A percentile compares a stretch with the other conserved stretches of the same genome.
Conservation (phyloP, 1,140 invertebrate species). For the Globodera ellingtonae region DNA sequence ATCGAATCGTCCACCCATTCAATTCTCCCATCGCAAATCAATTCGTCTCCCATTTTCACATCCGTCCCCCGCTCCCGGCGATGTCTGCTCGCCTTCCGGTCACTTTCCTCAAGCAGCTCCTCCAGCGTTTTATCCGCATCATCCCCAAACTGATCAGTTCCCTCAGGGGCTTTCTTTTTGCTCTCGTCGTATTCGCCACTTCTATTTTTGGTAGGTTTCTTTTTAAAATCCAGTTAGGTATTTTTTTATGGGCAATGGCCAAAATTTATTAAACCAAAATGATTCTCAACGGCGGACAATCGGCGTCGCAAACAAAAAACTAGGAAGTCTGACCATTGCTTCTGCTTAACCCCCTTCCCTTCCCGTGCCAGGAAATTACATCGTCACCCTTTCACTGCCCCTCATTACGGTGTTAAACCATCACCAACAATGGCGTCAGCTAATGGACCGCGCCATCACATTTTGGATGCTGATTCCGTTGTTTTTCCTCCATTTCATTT, state of each 20-base stretch:
- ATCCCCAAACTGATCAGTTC: conserved; percentile 33
- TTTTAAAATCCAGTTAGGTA: too few species aligned
- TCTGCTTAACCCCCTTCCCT: neutral
- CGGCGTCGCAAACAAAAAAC: neutral
- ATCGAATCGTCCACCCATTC: neutral
- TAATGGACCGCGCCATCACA: conserved; percentile 59
- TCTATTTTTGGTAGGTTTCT: conserved; percentile 52
- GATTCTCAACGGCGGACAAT: neutral
- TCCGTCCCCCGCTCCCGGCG: neutral
- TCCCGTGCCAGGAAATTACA: conserved; percentile 38
- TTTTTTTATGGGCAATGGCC: too few species aligned
- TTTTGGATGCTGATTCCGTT: conserved; percentile 62
- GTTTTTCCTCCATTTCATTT: conserved; percentile 73
- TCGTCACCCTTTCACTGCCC: conserved; percentile 56
- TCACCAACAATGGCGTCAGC: conserved; percentile 50
- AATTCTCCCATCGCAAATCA: neutral
- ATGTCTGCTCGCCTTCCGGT: neutral
- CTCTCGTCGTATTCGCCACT: conserved; percentile 50
- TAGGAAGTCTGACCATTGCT: neutral
- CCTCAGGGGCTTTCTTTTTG: conserved; percentile 53
- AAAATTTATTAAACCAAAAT: conserved; percentile 7
- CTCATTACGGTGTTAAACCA: conserved; percentile 50
- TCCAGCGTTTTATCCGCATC: conserved; percentile 6
- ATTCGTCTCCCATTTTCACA: neutral
- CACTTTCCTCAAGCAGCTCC: neutral